Percentiles rank a stretch among this genome's conserved stretches.
phyloP scores from a whole-genome alignment of 1,140 invertebrate genomes.

The Zaprionus vittiger region DNA sequence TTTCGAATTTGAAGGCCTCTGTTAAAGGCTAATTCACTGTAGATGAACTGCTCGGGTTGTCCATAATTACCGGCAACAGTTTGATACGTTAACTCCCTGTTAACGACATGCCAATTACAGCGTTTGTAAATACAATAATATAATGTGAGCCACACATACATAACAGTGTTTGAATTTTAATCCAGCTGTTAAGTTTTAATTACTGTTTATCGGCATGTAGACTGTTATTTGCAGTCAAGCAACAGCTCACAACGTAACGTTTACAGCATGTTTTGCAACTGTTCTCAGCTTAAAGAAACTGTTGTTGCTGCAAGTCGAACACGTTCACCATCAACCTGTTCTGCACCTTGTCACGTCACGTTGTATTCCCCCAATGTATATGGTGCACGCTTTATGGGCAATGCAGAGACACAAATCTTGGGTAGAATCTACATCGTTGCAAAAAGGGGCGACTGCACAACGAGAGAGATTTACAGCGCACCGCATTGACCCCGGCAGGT shows the following conservation, averaged over 20 bases:
- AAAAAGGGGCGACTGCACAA: slow-evolving; percentile 1
- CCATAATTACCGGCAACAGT: background rate
- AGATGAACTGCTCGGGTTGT: background rate
- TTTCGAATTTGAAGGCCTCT: background rate
- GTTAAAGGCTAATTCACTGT: too few species aligned
- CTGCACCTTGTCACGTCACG: slow-evolving; percentile 3
- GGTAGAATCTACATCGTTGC: background rate
- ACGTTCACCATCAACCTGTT: background rate
- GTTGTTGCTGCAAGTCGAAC: background rate
- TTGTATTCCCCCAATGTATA: slow-evolving; percentile 7
- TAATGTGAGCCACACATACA: background rate
- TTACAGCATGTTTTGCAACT: background rate
- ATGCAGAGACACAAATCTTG: slow-evolving; percentile 21
- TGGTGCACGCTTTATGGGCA: slow-evolving; percentile 24
- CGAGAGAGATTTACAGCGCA: slow-evolving; percentile 38
- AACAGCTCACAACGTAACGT: background rate
- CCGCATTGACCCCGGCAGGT: slow-evolving; percentile 32
- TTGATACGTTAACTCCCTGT: background rate
- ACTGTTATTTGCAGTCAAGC: background rate
- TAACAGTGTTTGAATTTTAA: background rate
- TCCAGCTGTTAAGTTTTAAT: background rate
- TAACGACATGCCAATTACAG: too few species aligned
- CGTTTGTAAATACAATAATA: background rate
- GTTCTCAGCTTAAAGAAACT: background rate
- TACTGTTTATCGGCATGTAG: background rate